These are phyloP conservation scores for Paracentrotus lividus DNA, from an alignment of 53 echinoderm and acorn worm species.

Conservation along the genomic window DNA sequence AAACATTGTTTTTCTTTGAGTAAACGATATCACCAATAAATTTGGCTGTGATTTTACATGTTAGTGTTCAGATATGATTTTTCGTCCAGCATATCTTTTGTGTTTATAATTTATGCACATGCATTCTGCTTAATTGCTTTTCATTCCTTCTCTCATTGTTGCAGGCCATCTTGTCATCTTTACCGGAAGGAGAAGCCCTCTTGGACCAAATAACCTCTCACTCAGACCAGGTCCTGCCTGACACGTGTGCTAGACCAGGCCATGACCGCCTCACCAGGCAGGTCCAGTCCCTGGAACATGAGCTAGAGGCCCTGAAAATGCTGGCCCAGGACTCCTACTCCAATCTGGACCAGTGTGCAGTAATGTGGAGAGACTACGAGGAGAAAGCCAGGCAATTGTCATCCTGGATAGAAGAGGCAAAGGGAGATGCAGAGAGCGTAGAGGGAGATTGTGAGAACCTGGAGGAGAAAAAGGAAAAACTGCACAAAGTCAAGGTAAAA, in stretches of 20 bases:
- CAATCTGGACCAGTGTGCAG: conserved; percentile 62
- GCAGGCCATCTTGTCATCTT: conserved; percentile 69
- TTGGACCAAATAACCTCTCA: conserved; percentile 75
- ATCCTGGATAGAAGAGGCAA: conserved; percentile 78
- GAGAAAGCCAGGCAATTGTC: conserved; percentile 64
- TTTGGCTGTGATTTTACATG: no score
- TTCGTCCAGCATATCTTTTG: no score
- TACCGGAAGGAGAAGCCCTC: conserved; percentile 88
- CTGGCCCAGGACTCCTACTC: conserved; percentile 67
- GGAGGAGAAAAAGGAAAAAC: conserved; percentile 74
- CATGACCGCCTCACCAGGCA: conserved; percentile 79
- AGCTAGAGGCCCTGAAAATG: conserved; percentile 76
- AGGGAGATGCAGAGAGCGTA: conserved; percentile 43
- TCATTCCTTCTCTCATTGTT: not conserved
- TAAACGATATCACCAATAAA: no score
- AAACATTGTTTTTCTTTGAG: no score
- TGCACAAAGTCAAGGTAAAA: conserved; percentile 73
- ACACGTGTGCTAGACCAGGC: conserved; percentile 76
- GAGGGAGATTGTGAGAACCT: conserved; percentile 75
- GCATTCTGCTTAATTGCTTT: not conserved
- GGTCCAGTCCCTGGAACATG: conserved; percentile 78
- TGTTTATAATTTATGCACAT: no score
- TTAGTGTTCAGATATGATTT: no score
- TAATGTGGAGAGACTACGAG: conserved; percentile 76
- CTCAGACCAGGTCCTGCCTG: conserved; percentile 75